A percentile compares a stretch with the other conserved stretches of the same genome.
Conservation (phyloP, 2,888 invertebrate species). For the Synergus japonicus region DNA sequence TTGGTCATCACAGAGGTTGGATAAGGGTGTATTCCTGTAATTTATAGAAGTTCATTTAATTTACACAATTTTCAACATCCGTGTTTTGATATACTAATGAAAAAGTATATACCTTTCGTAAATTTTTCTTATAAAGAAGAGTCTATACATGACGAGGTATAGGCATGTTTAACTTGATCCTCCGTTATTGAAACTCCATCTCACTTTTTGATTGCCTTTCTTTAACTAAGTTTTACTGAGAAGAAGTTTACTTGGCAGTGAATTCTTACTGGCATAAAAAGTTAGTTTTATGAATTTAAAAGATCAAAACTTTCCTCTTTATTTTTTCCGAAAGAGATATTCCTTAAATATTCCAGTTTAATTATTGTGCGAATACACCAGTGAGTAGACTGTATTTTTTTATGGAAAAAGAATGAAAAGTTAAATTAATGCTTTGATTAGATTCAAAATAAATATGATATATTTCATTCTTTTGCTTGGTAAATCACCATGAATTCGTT, state of each 20-base stretch:
- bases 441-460: neutral
- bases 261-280: neutral
- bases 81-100: neutral
- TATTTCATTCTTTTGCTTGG: neutral
- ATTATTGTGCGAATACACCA: neutral
- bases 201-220: neutral
- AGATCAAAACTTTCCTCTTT: neutral
- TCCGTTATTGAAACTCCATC: neutral
- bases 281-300: conserved; percentile 3
- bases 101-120: neutral
- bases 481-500: conserved; percentile 17
- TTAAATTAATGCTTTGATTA: neutral
- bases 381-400: neutral
- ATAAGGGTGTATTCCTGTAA: neutral
- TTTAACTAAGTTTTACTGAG: neutral
- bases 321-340: neutral
- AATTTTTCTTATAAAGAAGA: conserved; percentile 25
- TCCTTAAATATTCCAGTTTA: neutral
- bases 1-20: neutral
- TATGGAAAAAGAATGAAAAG: neutral
- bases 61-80: neutral
- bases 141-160: neutral
- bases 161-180: neutral
- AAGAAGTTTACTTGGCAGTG: neutral
- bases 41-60: neutral